phyloP scores from a whole-genome alignment of 2,113 vertebrate genomes.

The Paralichthys olivaceus region DNA sequence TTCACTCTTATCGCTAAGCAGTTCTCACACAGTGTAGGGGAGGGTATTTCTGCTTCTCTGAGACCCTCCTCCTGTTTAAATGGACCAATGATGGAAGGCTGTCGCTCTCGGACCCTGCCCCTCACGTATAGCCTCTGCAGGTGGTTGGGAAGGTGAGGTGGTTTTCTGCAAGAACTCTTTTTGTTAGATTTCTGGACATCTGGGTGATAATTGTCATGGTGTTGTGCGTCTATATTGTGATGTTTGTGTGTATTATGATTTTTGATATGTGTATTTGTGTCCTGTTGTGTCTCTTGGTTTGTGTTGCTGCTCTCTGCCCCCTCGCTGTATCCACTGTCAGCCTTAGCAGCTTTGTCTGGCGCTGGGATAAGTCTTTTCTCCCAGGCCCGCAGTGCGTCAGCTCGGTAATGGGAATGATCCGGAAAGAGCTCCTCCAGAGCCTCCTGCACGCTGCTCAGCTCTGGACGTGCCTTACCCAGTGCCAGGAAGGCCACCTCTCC shows the following conservation, averaged over 20 bases:
- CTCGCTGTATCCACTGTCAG: constrained; percentile 82
- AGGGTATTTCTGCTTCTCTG: constrained; percentile 20
- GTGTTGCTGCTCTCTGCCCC: constrained; percentile 46
- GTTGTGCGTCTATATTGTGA: not conserved
- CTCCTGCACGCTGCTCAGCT: constrained; percentile 85
- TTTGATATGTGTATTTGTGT: constrained; percentile 28
- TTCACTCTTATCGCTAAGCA: constrained; percentile 58
- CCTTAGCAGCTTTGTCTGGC: constrained; percentile 81
- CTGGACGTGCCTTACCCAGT: constrained; percentile 87
- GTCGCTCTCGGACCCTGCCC: constrained; percentile 44
- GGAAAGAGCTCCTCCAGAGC: constrained; percentile 91
- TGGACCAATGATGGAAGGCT: constrained; percentile 42
- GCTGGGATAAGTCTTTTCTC: constrained; percentile 82
- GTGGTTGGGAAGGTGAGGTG: constrained; percentile 69
- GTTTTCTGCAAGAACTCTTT: constrained; percentile 58
- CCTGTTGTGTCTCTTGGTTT: constrained; percentile 19
- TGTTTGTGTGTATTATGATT: constrained; percentile 16
- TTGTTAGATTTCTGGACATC: constrained; percentile 41
- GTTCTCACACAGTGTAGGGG: constrained; percentile 66
- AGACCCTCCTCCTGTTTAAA: constrained; percentile 39
- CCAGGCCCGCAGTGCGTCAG: constrained; percentile 78
- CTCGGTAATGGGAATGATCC: constrained; percentile 79
- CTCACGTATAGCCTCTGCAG: constrained; percentile 70
- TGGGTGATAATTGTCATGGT: constrained; percentile 12
- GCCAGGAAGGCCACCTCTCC: constrained; percentile 92